These are phyloP conservation scores for Plutomurus gul DNA, from an alignment of 1,140 invertebrate species.

Conservation along the genomic window DNA sequence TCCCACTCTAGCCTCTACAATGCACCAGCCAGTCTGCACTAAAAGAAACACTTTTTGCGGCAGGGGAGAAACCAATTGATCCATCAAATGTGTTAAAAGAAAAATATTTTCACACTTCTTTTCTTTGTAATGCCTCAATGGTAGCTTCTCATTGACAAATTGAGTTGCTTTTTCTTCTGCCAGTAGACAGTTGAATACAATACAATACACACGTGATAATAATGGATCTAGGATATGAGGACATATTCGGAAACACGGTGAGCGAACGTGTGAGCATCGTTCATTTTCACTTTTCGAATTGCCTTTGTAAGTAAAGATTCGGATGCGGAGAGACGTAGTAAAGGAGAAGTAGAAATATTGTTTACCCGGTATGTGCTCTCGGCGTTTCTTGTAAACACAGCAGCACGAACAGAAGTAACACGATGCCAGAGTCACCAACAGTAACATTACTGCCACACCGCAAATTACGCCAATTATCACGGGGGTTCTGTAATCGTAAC, in stretches of 20 bases:
- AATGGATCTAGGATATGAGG: too few relatives aligned
- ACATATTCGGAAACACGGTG: too few relatives aligned
- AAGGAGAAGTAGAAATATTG: not conserved
- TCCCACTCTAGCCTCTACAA: not conserved
- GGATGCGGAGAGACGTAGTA: not conserved
- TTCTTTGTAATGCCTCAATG: not conserved
- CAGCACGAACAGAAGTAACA: slow-evolving; percentile 58
- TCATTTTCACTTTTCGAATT: too few relatives aligned
- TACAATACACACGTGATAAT: too few relatives aligned
- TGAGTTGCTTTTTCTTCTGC: too few relatives aligned
- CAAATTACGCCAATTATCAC: slow-evolving; percentile 56
- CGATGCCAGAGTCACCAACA: slow-evolving; percentile 56
- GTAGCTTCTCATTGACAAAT: not conserved
- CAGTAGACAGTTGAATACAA: too few relatives aligned
- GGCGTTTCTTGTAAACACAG: slow-evolving; percentile 56
- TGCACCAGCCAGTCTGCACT: not conserved
- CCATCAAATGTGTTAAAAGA: not conserved
- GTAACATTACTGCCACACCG: slow-evolving; percentile 55
- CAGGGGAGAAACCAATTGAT: not conserved
- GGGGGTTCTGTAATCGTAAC: slow-evolving; percentile 56
- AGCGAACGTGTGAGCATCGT: too few relatives aligned
- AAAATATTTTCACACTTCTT: not conserved
- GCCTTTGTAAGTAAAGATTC: too few relatives aligned
- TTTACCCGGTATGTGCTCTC: slow-evolving; percentile 29
- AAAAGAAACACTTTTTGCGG: not conserved